Percentiles rank a stretch among this genome's conserved stretches.
phyloP scores from a whole-genome alignment of 1,140 invertebrate genomes.

The Drosophila tropicalis region DNA sequence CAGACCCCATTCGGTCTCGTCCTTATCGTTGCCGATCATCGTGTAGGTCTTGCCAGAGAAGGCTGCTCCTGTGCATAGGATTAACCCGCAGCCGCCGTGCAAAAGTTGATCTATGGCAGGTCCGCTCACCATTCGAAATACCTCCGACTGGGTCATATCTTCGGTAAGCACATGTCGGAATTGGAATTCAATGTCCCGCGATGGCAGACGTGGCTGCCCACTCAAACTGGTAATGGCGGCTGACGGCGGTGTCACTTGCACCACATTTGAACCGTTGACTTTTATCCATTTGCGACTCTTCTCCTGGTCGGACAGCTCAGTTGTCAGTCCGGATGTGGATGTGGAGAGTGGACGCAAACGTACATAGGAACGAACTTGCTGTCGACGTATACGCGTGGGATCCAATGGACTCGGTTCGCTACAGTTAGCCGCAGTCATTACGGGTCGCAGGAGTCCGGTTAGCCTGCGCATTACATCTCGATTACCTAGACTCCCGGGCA shows the following conservation, averaged over 20 bases:
- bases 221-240: not conserved
- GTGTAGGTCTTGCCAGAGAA: not conserved
- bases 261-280: not conserved
- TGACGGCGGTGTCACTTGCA: not conserved
- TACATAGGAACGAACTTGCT: not conserved
- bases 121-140: not conserved
- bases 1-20: not conserved
- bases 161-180: slow-evolving; percentile 3
- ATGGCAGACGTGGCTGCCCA: not conserved
- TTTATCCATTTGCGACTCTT: not conserved
- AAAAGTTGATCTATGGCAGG: slow-evolving; percentile 4
- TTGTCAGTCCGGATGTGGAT: too few species aligned
- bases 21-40: not conserved
- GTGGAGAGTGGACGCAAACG: not conserved
- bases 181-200: not conserved
- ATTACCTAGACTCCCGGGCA: not conserved
- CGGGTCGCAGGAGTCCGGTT: not conserved
- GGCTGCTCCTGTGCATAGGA: not conserved
- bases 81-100: slow-evolving; percentile 1
- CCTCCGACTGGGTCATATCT: not conserved
- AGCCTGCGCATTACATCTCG: not conserved
- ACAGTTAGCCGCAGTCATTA: not conserved
- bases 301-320: not conserved
- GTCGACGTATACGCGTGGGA: not conserved
- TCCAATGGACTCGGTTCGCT: not conserved